Percentiles rank a stretch among this genome's conserved stretches.
These are phyloP conservation scores for Eupithecia pulchellata DNA, from an alignment of 2,888 invertebrate genomes.

Conservation along the genomic window DNA sequence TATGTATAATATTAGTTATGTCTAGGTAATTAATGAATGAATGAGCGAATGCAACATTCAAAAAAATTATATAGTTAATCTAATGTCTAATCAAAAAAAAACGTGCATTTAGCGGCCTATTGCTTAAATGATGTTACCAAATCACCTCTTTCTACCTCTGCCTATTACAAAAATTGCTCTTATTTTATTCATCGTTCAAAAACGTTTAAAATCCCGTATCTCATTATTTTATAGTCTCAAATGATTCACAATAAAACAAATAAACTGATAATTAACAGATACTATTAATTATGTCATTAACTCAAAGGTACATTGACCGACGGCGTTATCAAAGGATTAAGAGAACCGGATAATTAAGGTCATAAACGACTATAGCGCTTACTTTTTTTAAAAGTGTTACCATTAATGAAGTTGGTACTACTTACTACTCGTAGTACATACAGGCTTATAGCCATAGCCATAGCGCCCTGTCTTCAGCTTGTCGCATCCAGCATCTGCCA, in stretches of 20 bases:
- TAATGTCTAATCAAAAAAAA: too few species aligned
- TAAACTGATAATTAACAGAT: slow-evolving; percentile 33
- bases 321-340: slow-evolving; percentile 8
- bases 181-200: neutral
- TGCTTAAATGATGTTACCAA: too few species aligned
- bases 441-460: too few species aligned
- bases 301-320: neutral
- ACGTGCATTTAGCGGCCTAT: too few species aligned
- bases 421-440: too few species aligned
- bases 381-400: neutral
- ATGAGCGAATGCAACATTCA: too few species aligned
- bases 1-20: too few species aligned
- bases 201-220: slow-evolving; percentile 43
- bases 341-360: slow-evolving; percentile 3
- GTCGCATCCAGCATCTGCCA: too few species aligned
- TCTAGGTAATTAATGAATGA: too few species aligned
- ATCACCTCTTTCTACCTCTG: too few species aligned
- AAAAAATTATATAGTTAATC: too few species aligned
- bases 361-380: neutral
- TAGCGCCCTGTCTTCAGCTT: too few species aligned
- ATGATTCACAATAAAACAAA: slow-evolving; percentile 56
- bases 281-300: slow-evolving; percentile 15
- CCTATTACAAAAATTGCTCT: neutral
- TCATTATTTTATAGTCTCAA: slow-evolving; percentile 58
- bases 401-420: neutral